phyloP scores from a whole-genome alignment of 2,797 vertebrate species.

The Carcharodon carcharias region DNA sequence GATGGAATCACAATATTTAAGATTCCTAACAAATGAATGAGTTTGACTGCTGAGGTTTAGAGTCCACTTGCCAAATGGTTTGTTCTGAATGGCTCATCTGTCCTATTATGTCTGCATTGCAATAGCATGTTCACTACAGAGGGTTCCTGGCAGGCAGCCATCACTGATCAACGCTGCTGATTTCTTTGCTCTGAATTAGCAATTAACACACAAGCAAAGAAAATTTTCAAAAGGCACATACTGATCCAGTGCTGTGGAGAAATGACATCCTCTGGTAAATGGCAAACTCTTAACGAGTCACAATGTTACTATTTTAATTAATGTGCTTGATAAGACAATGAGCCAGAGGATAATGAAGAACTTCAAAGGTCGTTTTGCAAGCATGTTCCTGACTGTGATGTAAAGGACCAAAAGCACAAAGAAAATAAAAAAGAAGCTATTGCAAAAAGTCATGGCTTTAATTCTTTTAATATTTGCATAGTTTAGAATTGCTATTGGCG shows the following conservation, averaged over 20 bases:
- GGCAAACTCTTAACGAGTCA: neutral
- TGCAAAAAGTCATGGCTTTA: neutral
- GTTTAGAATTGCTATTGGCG: neutral
- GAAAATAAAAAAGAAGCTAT: neutral
- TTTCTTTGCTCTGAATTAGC: conserved; percentile 9
- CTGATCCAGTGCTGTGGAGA: neutral
- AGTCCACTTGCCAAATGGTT: neutral
- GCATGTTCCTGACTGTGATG: neutral
- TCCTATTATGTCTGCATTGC: neutral
- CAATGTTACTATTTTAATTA: neutral
- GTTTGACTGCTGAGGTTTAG: neutral
- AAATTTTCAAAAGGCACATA: neutral
- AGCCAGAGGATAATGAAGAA: conserved; percentile 7
- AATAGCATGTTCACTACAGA: neutral
- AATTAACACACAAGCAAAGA: neutral
- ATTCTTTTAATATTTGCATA: too few species aligned
- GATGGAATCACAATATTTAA: neutral
- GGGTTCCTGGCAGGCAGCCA: neutral
- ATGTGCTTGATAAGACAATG: neutral
- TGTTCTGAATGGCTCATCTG: neutral
- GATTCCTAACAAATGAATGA: neutral
- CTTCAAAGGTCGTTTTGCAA: neutral
- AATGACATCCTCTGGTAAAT: neutral
- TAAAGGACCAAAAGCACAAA: conserved; percentile 8
- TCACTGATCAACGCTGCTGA: neutral